A percentile compares a stretch with the other conserved stretches of the same genome.
Evolutionary conservation across 2,797 vertebrate genomes (phyloP).

Genomic region (Typhlichthys subterraneus): DNA sequence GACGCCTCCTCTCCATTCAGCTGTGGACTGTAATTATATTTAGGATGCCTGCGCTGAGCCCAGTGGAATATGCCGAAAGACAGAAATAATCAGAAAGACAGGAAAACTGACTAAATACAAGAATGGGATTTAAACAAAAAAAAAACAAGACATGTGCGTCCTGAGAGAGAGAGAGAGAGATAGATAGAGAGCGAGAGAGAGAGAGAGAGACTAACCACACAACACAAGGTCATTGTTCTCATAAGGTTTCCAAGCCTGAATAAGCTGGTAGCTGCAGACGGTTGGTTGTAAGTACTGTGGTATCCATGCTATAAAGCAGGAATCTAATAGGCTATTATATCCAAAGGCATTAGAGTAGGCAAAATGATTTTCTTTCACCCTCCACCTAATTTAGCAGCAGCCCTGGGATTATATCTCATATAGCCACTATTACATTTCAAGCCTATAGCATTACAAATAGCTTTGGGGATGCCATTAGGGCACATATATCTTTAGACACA

Average conservation of each 20-base stretch:
- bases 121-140: constrained; percentile 18
- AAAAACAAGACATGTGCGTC: constrained; percentile 30
- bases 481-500: constrained; percentile 10
- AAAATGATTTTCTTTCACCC: constrained; percentile 56
- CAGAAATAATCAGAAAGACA: constrained; percentile 26
- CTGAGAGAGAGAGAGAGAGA: constrained; percentile 16
- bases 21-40: constrained; percentile 77
- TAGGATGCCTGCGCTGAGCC: constrained; percentile 66
- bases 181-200: constrained; percentile 10
- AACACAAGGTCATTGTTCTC: constrained; percentile 67
- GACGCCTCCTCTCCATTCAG: constrained; percentile 70
- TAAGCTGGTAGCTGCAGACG: constrained; percentile 49
- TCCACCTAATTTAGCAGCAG: constrained; percentile 52
- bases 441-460: constrained; percentile 32
- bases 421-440: constrained; percentile 49
- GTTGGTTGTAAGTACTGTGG: constrained; percentile 50
- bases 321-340: constrained; percentile 64
- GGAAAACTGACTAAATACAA: constrained; percentile 47
- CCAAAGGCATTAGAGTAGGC: constrained; percentile 55
- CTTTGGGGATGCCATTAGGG: constrained; percentile 28
- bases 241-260: constrained; percentile 56
- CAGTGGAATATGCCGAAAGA: constrained; percentile 52
- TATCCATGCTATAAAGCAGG: constrained; percentile 48
- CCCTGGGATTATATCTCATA: constrained; percentile 34
- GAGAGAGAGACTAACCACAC: constrained; percentile 39